A percentile compares a stretch with the other conserved stretches of the same genome.
These are phyloP conservation scores for Rhagoletis zephyria DNA, from an alignment of 1,140 invertebrate species.

Conservation along the genomic window DNA sequence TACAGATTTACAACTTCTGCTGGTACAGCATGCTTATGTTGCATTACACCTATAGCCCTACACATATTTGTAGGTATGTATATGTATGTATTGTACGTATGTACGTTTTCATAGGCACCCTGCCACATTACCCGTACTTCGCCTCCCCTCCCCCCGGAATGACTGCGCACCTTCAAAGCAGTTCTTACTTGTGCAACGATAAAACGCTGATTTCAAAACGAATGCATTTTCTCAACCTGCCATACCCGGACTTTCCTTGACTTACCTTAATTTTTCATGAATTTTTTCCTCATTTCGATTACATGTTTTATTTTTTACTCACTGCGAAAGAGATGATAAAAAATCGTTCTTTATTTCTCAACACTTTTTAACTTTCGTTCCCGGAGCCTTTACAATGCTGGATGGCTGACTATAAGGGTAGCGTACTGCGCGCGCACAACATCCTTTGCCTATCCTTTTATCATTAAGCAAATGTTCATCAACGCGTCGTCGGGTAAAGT, in stretches of 20 bases:
- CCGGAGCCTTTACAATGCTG: neutral
- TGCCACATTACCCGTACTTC: too few species aligned
- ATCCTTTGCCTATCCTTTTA: slow-evolving; percentile 50
- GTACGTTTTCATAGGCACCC: neutral
- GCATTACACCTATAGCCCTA: neutral
- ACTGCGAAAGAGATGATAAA: slow-evolving; percentile 1
- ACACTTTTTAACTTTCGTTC: neutral
- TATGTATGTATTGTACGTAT: neutral
- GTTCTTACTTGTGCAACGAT: neutral
- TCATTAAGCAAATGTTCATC: slow-evolving; percentile 53
- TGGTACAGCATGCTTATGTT: neutral
- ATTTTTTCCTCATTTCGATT: slow-evolving; percentile 28
- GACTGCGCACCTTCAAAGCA: neutral
- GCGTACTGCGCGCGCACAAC: neutral
- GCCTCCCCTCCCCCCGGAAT: too few species aligned
- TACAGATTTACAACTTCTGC: neutral
- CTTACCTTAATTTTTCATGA: slow-evolving; percentile 28
- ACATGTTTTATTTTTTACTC: neutral
- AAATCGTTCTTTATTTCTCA: slow-evolving; percentile 33
- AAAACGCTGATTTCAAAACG: slow-evolving; percentile 15
- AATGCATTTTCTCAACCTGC: slow-evolving; percentile 17
- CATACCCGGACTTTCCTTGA: neutral
- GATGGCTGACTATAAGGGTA: neutral
- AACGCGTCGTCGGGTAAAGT: slow-evolving; percentile 47
- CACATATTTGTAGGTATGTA: neutral